Conservation (phyloP, 1,140 invertebrate species). For the Pachypeltis micranthus region DNA sequence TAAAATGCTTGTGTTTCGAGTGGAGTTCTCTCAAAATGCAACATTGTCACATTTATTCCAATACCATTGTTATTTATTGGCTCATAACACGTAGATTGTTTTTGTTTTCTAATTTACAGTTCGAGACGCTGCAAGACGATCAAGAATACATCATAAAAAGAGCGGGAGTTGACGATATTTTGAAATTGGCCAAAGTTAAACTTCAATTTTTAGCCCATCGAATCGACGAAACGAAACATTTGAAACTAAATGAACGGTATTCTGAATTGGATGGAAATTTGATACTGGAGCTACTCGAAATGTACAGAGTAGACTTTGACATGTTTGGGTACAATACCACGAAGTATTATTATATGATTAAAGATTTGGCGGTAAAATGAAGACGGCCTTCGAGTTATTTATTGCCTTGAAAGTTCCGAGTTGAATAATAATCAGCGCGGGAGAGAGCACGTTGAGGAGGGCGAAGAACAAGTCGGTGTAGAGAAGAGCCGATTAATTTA, state of each 20-base stretch:
- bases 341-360: slow-evolving; percentile 21
- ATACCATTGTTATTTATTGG: no score
- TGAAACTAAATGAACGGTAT: slow-evolving; percentile 55
- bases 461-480: no score
- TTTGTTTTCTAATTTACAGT: slow-evolving; percentile 10
- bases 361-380: slow-evolving; percentile 6
- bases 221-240: slow-evolving; percentile 43
- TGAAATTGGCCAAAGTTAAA: slow-evolving; percentile 57
- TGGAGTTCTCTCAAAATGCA: no score
- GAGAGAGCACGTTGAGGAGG: no score
- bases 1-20: no score
- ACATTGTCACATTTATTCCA: no score
- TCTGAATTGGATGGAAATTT: slow-evolving; percentile 58
- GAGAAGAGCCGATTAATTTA: no score
- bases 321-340: slow-evolving; percentile 57
- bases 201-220: slow-evolving; percentile 56
- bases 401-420: background rate
- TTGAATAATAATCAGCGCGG: no score
- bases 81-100: background rate
- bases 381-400: background rate
- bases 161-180: slow-evolving; percentile 55
- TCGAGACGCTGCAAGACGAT: slow-evolving; percentile 49
- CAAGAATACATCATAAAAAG: slow-evolving; percentile 68
- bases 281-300: slow-evolving; percentile 60
- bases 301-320: slow-evolving; percentile 76